Percentiles rank a stretch among this genome's conserved stretches.
Conservation (phyloP, 2,113 vertebrate genomes). For the Sula dactylatra region DNA sequence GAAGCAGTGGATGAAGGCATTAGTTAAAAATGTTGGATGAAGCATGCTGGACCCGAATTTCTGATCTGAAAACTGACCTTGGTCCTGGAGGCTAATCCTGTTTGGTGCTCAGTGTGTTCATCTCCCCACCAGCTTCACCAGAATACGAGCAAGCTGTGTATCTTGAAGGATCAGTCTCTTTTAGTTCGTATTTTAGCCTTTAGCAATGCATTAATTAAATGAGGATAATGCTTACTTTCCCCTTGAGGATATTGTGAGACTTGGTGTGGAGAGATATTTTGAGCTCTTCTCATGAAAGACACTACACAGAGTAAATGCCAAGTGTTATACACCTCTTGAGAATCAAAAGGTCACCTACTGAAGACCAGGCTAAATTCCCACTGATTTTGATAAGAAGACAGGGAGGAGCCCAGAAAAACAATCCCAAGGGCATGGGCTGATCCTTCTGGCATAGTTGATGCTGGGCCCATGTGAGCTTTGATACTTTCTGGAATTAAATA, state of each 20-base stretch:
- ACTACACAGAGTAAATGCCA: constrained; percentile 5
- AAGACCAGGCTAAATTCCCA: constrained; percentile 10
- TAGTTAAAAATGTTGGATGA: background rate
- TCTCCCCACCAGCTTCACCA: background rate
- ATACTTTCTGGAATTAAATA: background rate
- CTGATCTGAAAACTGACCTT: background rate
- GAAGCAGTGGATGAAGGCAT: background rate
- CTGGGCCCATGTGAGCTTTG: background rate
- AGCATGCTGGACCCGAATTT: background rate
- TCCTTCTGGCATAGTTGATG: background rate
- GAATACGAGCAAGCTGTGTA: background rate
- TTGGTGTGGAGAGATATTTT: constrained; percentile 13
- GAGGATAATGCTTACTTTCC: background rate
- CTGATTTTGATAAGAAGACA: background rate
- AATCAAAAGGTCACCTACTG: background rate
- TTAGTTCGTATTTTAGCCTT: background rate
- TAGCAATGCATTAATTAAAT: constrained; percentile 26
- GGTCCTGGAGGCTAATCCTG: background rate
- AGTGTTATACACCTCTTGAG: background rate
- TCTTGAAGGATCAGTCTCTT: background rate
- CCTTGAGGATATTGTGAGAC: background rate
- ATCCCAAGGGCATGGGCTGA: background rate
- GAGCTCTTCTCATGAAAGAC: background rate
- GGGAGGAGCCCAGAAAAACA: background rate
- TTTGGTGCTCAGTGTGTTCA: background rate